Conservation (phyloP, 1,140 invertebrate genomes). For the Listronotus oregonensis region DNA sequence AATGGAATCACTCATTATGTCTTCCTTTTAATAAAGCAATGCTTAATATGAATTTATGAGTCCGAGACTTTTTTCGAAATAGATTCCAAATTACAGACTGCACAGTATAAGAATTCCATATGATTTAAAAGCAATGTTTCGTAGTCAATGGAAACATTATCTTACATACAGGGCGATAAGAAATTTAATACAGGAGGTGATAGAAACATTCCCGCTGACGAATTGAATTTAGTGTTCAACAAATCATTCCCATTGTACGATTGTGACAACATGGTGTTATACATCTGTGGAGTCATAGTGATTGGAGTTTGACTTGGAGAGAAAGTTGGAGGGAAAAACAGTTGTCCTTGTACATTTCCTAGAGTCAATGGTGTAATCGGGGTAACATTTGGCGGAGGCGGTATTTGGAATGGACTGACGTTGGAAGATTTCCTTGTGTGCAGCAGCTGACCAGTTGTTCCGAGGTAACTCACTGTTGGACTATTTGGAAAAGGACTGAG, state of each 20-base stretch:
- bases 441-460: not conserved
- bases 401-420: conserved; percentile 22
- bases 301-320: conserved; percentile 32
- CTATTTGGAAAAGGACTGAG: not conserved
- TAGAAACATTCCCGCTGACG: conserved; percentile 25
- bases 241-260: conserved; percentile 15
- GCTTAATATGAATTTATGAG: no score
- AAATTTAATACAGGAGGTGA: conserved; percentile 29
- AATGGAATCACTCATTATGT: no score
- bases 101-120: no score
- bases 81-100: no score
- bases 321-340: conserved; percentile 46
- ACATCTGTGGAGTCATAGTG: not conserved
- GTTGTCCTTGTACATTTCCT: conserved; percentile 28
- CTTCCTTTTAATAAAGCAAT: no score
- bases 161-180: conserved; percentile 27
- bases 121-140: no score
- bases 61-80: no score
- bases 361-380: conserved; percentile 38
- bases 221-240: conserved; percentile 30
- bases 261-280: conserved; percentile 5
- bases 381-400: conserved; percentile 34
- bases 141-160: not conserved
- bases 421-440: conserved; percentile 18
- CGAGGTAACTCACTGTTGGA: not conserved